A percentile compares a stretch with the other conserved stretches of the same genome.
Evolutionary conservation across 2,797 vertebrate species (phyloP).

Genomic region (Phoebastria nigripes): DNA sequence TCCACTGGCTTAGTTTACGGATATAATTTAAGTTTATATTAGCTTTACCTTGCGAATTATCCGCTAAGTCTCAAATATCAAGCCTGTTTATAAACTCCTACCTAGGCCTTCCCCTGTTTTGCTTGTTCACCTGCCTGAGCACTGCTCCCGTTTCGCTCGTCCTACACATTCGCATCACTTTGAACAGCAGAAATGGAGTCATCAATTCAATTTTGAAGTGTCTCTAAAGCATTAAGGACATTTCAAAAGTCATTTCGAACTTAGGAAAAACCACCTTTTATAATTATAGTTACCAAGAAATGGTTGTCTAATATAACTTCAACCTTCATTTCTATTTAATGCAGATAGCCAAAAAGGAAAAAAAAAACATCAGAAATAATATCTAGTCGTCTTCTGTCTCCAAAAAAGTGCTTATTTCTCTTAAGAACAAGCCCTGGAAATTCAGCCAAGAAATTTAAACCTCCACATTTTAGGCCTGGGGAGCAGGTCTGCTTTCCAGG

Average conservation of each 20-base stretch:
- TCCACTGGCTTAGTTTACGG: not conserved
- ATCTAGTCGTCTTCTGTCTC: not conserved
- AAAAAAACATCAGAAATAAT: not conserved
- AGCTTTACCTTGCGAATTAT: not conserved
- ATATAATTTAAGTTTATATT: not conserved
- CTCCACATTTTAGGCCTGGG: not conserved
- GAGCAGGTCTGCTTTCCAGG: not conserved
- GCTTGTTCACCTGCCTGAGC: not conserved
- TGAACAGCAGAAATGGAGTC: not conserved
- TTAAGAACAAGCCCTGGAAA: not conserved
- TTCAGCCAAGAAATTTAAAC: not conserved
- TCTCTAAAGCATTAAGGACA: not conserved
- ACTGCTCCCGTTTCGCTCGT: rapidly evolving
- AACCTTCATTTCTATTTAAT: not conserved
- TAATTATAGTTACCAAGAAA: not conserved
- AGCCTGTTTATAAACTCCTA: not conserved
- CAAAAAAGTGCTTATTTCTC: not conserved
- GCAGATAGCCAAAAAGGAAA: not conserved
- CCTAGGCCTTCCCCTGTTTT: not conserved
- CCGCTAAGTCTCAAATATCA: not conserved
- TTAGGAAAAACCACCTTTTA: not conserved
- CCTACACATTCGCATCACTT: not conserved
- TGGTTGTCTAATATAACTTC: not conserved
- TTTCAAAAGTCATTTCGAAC: not conserved
- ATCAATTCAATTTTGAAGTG: not conserved